Conservation (phyloP, 2,113 vertebrate genomes). For the Neotragus pygmaeus region DNA sequence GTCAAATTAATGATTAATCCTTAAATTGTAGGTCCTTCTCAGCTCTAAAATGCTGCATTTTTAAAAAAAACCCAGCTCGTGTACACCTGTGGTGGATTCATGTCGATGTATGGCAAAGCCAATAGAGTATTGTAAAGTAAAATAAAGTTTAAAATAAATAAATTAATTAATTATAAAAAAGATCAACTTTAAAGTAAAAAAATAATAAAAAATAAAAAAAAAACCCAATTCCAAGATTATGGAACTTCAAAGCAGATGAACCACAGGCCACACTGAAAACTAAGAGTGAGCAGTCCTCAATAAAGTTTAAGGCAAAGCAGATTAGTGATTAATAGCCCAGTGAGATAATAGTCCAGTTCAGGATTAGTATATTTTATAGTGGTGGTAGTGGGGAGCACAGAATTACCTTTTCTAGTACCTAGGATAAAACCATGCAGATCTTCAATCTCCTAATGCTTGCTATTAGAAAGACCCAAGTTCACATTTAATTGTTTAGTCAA, state of each 20-base stretch:
- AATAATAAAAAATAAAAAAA: background rate
- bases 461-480: background rate
- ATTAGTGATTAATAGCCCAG: background rate
- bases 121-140: too few relatives aligned
- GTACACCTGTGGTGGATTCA: too few relatives aligned
- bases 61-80: background rate
- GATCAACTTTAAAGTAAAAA: too few relatives aligned
- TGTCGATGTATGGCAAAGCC: too few relatives aligned
- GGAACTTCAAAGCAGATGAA: background rate
- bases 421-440: background rate
- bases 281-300: background rate
- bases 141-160: too few relatives aligned
- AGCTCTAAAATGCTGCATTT: background rate
- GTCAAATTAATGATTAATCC: background rate
- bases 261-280: background rate
- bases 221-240: background rate
- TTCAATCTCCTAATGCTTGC: background rate
- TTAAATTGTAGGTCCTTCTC: background rate
- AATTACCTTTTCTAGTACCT: background rate
- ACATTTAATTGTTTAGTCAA: background rate
- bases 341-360: background rate
- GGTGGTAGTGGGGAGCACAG: too few relatives aligned
- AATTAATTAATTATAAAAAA: too few relatives aligned
- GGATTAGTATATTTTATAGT: background rate
- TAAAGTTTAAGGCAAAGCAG: background rate